Conservation (phyloP, 2,888 invertebrate species). For the Eurytoma californica region DNA sequence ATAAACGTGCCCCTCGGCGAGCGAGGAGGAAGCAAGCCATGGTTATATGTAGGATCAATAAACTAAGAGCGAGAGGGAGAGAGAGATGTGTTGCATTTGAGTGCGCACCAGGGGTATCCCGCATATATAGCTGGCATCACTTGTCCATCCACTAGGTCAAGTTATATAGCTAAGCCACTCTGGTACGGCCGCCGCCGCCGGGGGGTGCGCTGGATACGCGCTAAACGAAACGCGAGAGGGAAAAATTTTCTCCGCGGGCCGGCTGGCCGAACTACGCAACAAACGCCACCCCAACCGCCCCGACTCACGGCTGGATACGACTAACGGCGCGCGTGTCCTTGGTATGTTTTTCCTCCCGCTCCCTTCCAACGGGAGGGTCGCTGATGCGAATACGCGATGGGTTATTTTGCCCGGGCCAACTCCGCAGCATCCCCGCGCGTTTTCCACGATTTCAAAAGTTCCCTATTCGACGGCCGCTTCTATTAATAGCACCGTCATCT, state of each 20-base stretch:
- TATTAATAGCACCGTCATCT: conserved; percentile 1
- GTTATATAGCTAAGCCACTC: conserved; percentile 68
- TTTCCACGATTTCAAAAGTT: too few relatives aligned
- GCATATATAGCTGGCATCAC: conserved; percentile 67
- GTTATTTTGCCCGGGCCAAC: too few relatives aligned
- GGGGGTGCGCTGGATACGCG: neutral
- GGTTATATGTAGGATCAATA: conserved; percentile 34
- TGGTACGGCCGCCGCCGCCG: neutral
- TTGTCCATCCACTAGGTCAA: conserved; percentile 74
- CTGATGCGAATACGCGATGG: too few relatives aligned
- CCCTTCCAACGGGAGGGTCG: neutral
- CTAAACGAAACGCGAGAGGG: conserved; percentile 25
- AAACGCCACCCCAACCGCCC: neutral
- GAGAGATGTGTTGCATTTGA: conserved; percentile 58
- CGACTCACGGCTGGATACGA: too few relatives aligned
- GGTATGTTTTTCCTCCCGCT: neutral
- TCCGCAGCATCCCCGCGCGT: too few relatives aligned
- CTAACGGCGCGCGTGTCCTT: too few relatives aligned
- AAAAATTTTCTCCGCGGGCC: conserved; percentile 4
- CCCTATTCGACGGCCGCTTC: too few relatives aligned
- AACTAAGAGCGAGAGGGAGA: conserved; percentile 61
- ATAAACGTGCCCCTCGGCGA: too few relatives aligned
- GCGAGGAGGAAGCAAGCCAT: conserved; percentile 12
- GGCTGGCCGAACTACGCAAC: conserved; percentile 42
- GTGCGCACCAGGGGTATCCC: conserved; percentile 64